These are phyloP conservation scores for Steinernema scapterisci DNA, from an alignment of 2,888 invertebrate genomes.

Conservation along the genomic window DNA sequence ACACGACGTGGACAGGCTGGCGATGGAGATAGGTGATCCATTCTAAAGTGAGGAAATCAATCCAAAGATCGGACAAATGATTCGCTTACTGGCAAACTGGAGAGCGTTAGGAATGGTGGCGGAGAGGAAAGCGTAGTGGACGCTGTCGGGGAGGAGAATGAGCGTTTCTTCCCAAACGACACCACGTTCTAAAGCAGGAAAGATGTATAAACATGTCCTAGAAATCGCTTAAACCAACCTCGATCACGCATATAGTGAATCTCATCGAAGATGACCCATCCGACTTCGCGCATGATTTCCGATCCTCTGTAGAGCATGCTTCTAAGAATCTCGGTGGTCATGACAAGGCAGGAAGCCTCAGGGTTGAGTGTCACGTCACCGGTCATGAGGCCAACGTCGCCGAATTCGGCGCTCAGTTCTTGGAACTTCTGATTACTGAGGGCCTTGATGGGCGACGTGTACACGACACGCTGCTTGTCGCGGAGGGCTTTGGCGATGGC, in stretches of 20 bases:
- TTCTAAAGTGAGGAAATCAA: slow-evolving; percentile 46
- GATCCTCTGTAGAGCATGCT: slow-evolving; percentile 98
- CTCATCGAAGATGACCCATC: slow-evolving; percentile 99
- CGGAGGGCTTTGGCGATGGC: slow-evolving; percentile 91
- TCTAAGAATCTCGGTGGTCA: slow-evolving; percentile 99
- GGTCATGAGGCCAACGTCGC: slow-evolving; percentile 95
- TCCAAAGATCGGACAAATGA: too few species aligned
- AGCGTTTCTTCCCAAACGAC: slow-evolving; percentile 99
- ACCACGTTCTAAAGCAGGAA: slow-evolving; percentile 78
- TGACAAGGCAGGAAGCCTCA: slow-evolving; percentile 93
- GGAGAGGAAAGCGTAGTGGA: slow-evolving; percentile 96
- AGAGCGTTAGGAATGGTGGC: slow-evolving; percentile 98
- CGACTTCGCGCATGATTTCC: slow-evolving; percentile 97
- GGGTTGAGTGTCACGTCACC: slow-evolving; percentile 99
- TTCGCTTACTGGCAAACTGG: slow-evolving; percentile 75
- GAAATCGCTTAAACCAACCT: slow-evolving; percentile 56
- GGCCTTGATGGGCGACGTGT: slow-evolving; percentile 99
- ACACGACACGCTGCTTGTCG: slow-evolving; percentile 95
- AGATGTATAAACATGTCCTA: neutral
- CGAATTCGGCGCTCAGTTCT: slow-evolving; percentile 81
- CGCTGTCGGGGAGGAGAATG: slow-evolving; percentile 93
- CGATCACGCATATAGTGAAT: slow-evolving; percentile 99
- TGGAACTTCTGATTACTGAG: slow-evolving; percentile 98
- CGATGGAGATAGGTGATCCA: slow-evolving; percentile 63
- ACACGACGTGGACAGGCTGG: slow-evolving; percentile 95